Conservation (phyloP, 64 coral and sea anemone genomes). For the Pocillopora damicornis region DNA sequence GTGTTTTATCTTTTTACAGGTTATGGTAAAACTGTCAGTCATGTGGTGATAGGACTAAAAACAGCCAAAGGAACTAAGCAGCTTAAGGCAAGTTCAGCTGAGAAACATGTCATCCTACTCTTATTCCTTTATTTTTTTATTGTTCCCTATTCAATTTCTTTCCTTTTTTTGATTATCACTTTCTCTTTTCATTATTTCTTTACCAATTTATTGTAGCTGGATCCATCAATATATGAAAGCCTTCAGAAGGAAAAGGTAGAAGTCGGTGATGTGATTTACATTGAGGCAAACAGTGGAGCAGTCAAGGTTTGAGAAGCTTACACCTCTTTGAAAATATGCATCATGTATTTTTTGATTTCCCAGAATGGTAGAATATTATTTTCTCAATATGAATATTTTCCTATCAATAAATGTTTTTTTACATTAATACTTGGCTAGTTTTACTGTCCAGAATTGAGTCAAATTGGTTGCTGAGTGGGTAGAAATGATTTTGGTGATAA, state of each 20-base stretch:
- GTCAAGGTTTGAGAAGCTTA: conserved; percentile 66
- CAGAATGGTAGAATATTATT: too few relatives aligned
- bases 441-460: too few relatives aligned
- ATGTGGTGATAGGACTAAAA: conserved; percentile 98
- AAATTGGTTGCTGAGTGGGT: too few relatives aligned
- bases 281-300: conserved; percentile 99
- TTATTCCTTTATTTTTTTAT: background rate
- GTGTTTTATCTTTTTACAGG: conserved; percentile 39
- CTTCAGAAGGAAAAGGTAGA: conserved; percentile 99
- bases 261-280: conserved; percentile 99
- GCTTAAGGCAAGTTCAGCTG: conserved; percentile 67
- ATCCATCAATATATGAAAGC: conserved; percentile 98
- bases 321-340: background rate
- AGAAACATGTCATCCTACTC: background rate
- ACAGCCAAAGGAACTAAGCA: conserved; percentile 99
- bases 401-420: too few relatives aligned
- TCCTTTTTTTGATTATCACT: background rate
- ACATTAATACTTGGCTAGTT: too few relatives aligned
- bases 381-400: too few relatives aligned
- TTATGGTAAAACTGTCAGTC: conserved; percentile 98
- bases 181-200: background rate
- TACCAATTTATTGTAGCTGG: conserved; percentile 51
- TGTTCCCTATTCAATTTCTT: background rate
- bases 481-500: too few relatives aligned
- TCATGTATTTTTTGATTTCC: too few relatives aligned